phyloP scores from a whole-genome alignment of 2,888 invertebrate genomes.

The Rosalia funebris region DNA sequence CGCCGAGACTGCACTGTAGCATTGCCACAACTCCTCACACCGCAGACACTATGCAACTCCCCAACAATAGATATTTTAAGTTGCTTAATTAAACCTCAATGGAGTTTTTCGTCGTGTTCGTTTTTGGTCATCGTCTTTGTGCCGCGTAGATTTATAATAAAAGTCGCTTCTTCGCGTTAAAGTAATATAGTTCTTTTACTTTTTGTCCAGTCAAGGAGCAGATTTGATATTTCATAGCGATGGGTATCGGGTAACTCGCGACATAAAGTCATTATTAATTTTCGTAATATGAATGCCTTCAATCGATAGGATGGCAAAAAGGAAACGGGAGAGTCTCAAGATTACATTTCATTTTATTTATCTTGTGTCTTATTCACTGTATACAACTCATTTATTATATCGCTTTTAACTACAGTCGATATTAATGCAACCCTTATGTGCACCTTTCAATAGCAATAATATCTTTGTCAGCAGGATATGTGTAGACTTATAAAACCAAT shows the following conservation, averaged over 20 bases:
- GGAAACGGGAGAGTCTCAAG: too few species aligned
- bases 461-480: too few species aligned
- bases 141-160: constrained; percentile 16
- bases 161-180: constrained; percentile 7
- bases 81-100: constrained; percentile 29
- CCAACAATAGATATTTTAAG: constrained; percentile 26
- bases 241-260: neutral
- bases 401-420: too few species aligned
- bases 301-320: too few species aligned
- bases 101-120: constrained; percentile 12
- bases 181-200: constrained; percentile 23
- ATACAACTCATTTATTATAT: too few species aligned
- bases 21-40: constrained; percentile 17
- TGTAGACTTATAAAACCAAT: too few species aligned
- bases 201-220: constrained; percentile 11
- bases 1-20: too few species aligned
- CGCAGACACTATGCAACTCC: constrained; percentile 4
- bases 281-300: neutral
- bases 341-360: too few species aligned
- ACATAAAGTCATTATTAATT: neutral
- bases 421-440: too few species aligned
- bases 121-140: constrained; percentile 17
- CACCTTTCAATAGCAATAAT: too few species aligned
- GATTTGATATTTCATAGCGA: constrained; percentile 4
- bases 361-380: too few species aligned